Percentiles rank a stretch among this genome's conserved stretches.
These are phyloP conservation scores for Stegastes partitus DNA, from an alignment of 2,113 vertebrate species.

Conservation along the genomic window DNA sequence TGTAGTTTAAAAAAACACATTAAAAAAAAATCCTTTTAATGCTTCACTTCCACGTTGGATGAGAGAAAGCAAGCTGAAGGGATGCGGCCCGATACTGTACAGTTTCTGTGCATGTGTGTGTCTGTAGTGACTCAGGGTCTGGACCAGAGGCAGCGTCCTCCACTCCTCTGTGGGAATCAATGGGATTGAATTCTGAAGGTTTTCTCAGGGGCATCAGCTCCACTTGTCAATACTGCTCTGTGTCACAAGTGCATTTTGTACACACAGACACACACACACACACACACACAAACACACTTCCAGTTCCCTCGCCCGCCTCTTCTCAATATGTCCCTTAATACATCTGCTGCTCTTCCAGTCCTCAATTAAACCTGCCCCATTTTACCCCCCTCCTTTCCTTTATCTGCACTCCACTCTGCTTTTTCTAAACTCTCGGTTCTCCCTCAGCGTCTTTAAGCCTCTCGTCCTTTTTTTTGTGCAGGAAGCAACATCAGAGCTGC, in stretches of 20 bases:
- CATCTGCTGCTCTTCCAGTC: slow-evolving; percentile 47
- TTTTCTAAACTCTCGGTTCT: not conserved
- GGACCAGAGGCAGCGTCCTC: slow-evolving; percentile 74
- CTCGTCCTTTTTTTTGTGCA: no score
- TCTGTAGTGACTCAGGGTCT: slow-evolving; percentile 77
- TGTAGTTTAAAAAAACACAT: no score
- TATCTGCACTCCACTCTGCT: not conserved
- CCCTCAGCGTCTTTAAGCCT: not conserved
- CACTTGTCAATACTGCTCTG: slow-evolving; percentile 85
- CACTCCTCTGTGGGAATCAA: slow-evolving; percentile 80
- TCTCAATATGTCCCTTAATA: slow-evolving; percentile 40
- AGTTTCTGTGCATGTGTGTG: slow-evolving; percentile 17
- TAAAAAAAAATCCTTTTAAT: not conserved
- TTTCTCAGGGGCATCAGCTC: slow-evolving; percentile 85
- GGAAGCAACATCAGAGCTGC: no score
- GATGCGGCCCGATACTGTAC: slow-evolving; percentile 4
- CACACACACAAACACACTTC: slow-evolving; percentile 64
- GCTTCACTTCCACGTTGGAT: not conserved
- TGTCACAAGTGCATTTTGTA: slow-evolving; percentile 88
- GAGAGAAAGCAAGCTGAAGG: not conserved
- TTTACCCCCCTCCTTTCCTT: not conserved
- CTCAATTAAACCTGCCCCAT: slow-evolving; percentile 59
- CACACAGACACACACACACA: slow-evolving; percentile 52
- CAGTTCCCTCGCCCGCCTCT: slow-evolving; percentile 55
- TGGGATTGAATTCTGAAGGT: slow-evolving; percentile 88